Conservation (phyloP, 2,797 vertebrate species). For the Enteromius mattozi region DNA sequence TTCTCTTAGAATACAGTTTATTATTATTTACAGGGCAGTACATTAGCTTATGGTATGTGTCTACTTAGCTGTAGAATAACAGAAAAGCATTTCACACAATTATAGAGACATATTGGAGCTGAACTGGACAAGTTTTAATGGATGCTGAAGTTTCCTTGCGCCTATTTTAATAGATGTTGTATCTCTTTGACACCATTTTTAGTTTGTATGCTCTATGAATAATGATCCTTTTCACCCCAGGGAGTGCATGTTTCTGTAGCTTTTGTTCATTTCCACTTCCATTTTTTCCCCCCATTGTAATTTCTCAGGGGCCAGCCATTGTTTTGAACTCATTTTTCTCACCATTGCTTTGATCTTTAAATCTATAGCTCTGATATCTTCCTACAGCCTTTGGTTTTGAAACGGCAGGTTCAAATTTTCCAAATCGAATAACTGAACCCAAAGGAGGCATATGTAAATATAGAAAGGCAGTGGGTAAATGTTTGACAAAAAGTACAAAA, state of each 20-base stretch:
- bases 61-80: background rate
- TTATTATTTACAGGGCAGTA: background rate
- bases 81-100: background rate
- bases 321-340: constrained; percentile 5
- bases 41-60: background rate
- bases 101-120: constrained; percentile 26
- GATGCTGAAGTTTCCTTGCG: constrained; percentile 56
- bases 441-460: background rate
- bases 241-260: constrained; percentile 60
- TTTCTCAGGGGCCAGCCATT: constrained; percentile 46
- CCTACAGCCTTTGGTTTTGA: background rate
- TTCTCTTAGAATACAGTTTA: background rate
- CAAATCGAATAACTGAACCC: background rate
- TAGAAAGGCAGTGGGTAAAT: background rate
- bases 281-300: constrained; percentile 48
- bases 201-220: constrained; percentile 62
- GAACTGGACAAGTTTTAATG: constrained; percentile 59
- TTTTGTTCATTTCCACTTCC: constrained; percentile 47
- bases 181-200: constrained; percentile 68
- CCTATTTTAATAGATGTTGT: constrained; percentile 65
- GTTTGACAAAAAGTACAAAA: background rate
- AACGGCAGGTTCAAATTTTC: background rate
- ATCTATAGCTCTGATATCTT: constrained; percentile 9
- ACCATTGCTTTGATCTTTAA: constrained; percentile 18
- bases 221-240: constrained; percentile 62